Percentiles rank a stretch among this genome's conserved stretches.
phyloP scores from a whole-genome alignment of 2,113 vertebrate genomes.

The Barbus barbus region DNA sequence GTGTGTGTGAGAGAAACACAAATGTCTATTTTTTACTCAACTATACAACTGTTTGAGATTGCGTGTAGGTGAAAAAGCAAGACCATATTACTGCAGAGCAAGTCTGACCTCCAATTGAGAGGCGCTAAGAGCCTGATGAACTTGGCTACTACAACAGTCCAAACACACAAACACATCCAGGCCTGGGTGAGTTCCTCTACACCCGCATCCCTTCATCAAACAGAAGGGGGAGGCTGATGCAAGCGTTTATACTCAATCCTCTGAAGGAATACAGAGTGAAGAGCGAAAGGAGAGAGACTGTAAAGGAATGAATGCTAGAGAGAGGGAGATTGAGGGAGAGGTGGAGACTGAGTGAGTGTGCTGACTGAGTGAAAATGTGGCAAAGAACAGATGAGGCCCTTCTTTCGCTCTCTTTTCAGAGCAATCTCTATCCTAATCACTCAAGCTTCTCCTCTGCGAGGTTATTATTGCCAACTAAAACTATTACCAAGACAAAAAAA shows the following conservation, averaged over 20 bases:
- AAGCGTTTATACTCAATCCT: slow-evolving; percentile 24
- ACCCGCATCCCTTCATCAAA: slow-evolving; percentile 35
- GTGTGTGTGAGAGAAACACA: not conserved
- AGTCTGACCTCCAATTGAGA: slow-evolving; percentile 15
- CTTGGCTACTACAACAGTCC: not conserved
- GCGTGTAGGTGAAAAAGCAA: not conserved
- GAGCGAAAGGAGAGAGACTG: not conserved
- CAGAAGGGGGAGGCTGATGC: slow-evolving; percentile 40
- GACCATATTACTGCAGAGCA: not conserved
- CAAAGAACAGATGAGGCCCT: not conserved
- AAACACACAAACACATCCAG: slow-evolving; percentile 18
- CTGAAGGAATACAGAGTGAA: slow-evolving; percentile 3
- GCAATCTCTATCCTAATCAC: not conserved
- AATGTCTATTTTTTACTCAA: not conserved
- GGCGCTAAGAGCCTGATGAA: slow-evolving; percentile 8
- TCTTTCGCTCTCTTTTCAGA: slow-evolving; percentile 8
- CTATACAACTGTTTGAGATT: not conserved
- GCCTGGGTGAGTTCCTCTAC: not conserved
- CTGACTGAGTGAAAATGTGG: slow-evolving; percentile 39
- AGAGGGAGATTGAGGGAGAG: slow-evolving; percentile 12
- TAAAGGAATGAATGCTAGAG: not conserved
- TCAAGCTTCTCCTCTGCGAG: not conserved
- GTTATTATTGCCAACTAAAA: not conserved
- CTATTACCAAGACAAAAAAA: not conserved
- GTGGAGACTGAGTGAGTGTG: not conserved